Conservation (phyloP, 2,888 invertebrate genomes). For the Hartigia nigra region DNA sequence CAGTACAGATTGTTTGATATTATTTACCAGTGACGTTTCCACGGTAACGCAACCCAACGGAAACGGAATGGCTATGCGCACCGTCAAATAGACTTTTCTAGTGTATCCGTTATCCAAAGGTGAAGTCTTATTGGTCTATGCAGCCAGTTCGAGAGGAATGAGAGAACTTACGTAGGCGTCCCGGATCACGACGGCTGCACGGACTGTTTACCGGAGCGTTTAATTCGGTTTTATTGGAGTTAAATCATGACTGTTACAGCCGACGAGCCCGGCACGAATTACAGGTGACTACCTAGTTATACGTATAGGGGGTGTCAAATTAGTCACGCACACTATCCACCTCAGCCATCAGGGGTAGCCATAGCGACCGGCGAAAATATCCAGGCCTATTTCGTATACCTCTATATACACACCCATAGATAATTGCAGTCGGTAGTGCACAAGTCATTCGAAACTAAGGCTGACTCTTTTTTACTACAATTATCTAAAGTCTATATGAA, state of each 20-base stretch:
- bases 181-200: not conserved
- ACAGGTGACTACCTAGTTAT: conserved; percentile 45
- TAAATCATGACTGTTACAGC: conserved; percentile 51
- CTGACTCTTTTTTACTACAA: too few species aligned
- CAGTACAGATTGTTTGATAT: conserved; percentile 32
- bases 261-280: conserved; percentile 44
- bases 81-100: too few species aligned
- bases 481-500: too few species aligned
- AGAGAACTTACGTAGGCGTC: conserved; percentile 2
- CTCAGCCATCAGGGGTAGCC: conserved; percentile 9
- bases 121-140: too few species aligned
- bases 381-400: not conserved
- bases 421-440: too few species aligned
- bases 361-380: conserved; percentile 8
- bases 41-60: conserved; percentile 33
- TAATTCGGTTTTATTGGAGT: conserved; percentile 48
- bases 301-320: conserved; percentile 45
- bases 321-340: conserved; percentile 47
- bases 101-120: too few species aligned
- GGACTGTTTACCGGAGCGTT: conserved; percentile 35
- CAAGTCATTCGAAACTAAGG: too few species aligned
- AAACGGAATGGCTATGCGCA: not conserved
- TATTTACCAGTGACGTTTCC: conserved; percentile 49
- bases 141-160: too few species aligned
- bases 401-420: too few species aligned